Base-by-base conservation (phyloP, 2,113 vertebrate genomes). In the Paramormyrops kingsleyae region DNA sequence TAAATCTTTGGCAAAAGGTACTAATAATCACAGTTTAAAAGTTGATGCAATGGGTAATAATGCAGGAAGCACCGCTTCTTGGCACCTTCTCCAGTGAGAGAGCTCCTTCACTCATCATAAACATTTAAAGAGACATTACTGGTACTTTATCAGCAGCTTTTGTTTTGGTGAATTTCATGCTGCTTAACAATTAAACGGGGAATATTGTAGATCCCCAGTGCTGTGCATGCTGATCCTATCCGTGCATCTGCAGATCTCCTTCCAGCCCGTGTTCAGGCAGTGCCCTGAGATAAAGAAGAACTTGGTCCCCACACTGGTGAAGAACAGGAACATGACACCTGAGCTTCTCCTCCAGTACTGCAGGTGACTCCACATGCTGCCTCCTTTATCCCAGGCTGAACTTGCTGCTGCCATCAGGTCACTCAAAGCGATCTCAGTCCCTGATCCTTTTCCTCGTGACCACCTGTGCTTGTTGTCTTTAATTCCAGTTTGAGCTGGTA, bases 251-350 rank as follows among this genome's bases (percentile, higher is more conserved):
- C 90, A 99, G 99, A 97, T 99, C 94, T 98, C 98, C 49, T 98
- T 99, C 46, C 97, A 99, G 90, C 93, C 96, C 3, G 97, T 97
- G n/a, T 99, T 99, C 85, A 96, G 97, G 89, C 97, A 97, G 90
- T 94, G 93, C 52, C 89, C 97, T 15, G 88, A 97, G 83, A 95
- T 96, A 93, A 99, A 99, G 94, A 96, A 96, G 86, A 96, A 95
- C 24, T 95, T 99, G 87, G 93, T 99, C 88, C 96, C 95, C 88
- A 94, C 95, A 0, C 92, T 99, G 87, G 97, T 99, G 35, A 96
- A 97, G 92, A 98, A 97, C 92, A 94, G 92, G 39, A 94, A 93
- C 88, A 95, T 97, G 91, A 97, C 97, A 87, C 97, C 96, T 8
- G 94, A 94, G 15, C 95, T 99, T 74, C 95, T 99, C 90, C 87